Base-by-base conservation (phyloP, 2,113 vertebrate species). In the Tringa solitaria region DNA sequence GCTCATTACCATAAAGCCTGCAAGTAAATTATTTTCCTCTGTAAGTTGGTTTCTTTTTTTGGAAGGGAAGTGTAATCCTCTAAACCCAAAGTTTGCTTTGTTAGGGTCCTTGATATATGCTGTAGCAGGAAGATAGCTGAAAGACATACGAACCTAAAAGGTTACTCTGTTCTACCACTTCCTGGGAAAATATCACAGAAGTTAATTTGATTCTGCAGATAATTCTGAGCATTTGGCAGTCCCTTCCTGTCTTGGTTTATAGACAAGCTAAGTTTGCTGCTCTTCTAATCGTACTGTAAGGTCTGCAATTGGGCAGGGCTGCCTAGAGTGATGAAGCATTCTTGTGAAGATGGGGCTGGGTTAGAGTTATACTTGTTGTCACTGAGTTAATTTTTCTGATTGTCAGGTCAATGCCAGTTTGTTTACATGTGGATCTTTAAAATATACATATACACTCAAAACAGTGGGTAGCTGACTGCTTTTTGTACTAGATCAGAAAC, bases 1-100 rank as follows among this genome's bases (percentile, higher is more conserved):
- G 30, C 85, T 96, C 84, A 94, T 95, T 94, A 84, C 46, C 89
- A 97, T 96, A 93, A 95, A 90, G 57, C 93, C 87, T 95, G 89
- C 0, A 4, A 79, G 70, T 73, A 92, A 96, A 90, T 82, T 85
- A 45, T 89, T 95, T 92, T 90, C 84, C 60, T 94, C 82, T 89
- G 41, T 35, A 70, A 89, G 53, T 3, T 56, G 13, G 26, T 86
- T 90, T 35, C 32, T 45, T 46, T 72, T 45, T 82, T 76, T 63
- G 7, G 35, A 72, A 87, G 54, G 56, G 32, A 84, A 80, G 7
- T 27, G 24, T 28, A 53, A 81, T 64, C 50, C 61, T 73, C 80
- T 69, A 50, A 95, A 82, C 56, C 41, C 53, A 41, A 90, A 90
- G 72, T 92, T 74, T 73, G 10, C 30, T 73, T 84, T 82, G 53